Conservation (phyloP, 92 coral and sea anemone species). For the Heteractis magnifica region DNA sequence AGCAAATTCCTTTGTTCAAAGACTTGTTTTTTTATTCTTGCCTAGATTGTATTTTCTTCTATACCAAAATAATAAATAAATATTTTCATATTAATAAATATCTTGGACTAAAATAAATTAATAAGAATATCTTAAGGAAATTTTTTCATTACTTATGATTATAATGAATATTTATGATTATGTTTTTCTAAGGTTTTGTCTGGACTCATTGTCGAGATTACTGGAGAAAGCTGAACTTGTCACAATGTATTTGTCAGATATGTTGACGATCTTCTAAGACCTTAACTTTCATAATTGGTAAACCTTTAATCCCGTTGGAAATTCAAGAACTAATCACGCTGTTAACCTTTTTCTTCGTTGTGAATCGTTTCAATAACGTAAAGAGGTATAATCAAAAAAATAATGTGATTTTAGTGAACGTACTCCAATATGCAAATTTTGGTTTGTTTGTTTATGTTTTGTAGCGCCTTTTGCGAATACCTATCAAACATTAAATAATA, state of each 20-base stretch:
- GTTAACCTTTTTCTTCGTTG: not conserved
- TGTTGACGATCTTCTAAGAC: not conserved
- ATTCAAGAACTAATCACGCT: not conserved
- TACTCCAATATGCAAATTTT: not conserved
- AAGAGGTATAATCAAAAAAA: not conserved
- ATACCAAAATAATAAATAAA: no score
- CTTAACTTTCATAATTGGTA: not conserved
- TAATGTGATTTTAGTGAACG: not conserved
- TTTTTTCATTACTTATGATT: not conserved
- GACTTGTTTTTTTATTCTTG: no score
- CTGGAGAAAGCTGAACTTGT: not conserved
- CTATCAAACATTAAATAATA: not conserved
- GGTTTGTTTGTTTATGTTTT: constrained; percentile 8
- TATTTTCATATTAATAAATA: no score
- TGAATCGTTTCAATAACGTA: not conserved
- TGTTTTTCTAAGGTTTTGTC: not conserved
- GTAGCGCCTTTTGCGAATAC: not conserved
- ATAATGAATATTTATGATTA: not conserved
- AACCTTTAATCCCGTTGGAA: not conserved
- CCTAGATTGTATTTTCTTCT: no score
- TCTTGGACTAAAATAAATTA: no score
- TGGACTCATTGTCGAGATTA: not conserved
- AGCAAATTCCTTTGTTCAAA: no score
- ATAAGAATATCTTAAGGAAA: not conserved
- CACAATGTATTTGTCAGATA: constrained; percentile 1